phyloP scores from a whole-genome alignment of 2,113 vertebrate genomes.

The Cyanoderma ruficeps region DNA sequence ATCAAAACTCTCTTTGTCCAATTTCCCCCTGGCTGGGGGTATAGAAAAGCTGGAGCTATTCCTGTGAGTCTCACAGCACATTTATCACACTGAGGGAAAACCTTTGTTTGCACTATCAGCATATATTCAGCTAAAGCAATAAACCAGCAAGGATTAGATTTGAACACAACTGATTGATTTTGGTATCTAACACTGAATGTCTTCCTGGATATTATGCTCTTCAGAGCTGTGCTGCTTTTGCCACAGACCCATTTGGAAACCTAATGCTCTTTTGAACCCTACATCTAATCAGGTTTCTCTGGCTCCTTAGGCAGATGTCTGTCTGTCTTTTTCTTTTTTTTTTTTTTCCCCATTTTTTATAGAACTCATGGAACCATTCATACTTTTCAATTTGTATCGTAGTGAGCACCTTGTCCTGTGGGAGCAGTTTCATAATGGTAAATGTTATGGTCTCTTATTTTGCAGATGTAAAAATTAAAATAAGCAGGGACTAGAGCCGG shows the following conservation, averaged over 20 bases:
- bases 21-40: neutral
- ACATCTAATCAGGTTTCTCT: neutral
- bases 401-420: neutral
- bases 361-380: neutral
- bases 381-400: neutral
- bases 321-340: neutral
- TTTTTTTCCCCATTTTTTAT: neutral
- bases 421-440: neutral
- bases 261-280: neutral
- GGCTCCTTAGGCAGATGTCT: neutral
- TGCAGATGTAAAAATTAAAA: neutral
- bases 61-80: neutral
- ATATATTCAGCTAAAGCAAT: neutral
- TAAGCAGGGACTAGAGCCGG: neutral
- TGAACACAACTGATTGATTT: neutral
- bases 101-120: neutral
- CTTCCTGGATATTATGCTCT: neutral
- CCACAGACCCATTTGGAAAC: neutral
- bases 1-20: neutral
- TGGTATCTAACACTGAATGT: neutral
- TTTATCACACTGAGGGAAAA: neutral
- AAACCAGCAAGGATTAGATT: neutral
- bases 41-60: neutral
- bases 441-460: neutral
- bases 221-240: neutral